These are phyloP conservation scores for Mirza zaza DNA, from an alignment of 2,113 vertebrate genomes.

Conservation along the genomic window DNA sequence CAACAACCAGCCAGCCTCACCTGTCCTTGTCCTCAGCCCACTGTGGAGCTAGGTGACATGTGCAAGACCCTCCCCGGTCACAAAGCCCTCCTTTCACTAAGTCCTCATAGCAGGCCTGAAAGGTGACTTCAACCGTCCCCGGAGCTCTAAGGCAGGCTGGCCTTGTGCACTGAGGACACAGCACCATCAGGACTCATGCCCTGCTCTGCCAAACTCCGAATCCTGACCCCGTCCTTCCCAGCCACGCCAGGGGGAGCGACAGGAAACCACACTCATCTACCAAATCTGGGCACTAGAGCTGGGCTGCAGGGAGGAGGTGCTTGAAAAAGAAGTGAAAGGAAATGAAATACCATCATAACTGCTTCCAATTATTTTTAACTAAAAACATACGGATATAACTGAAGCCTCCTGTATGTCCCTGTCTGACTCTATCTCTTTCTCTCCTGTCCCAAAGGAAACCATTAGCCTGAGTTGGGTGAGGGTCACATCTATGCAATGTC, in stretches of 20 bases:
- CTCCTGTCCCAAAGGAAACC: neutral
- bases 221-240: neutral
- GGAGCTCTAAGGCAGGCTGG: accelerated
- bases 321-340: neutral
- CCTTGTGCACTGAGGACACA: accelerated
- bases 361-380: neutral
- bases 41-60: neutral
- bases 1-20: neutral
- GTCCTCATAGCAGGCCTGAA: neutral
- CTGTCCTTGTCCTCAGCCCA: neutral
- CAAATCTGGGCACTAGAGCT: neutral
- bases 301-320: neutral
- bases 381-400: neutral
- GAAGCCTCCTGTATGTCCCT: neutral
- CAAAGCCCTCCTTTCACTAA: neutral
- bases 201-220: neutral
- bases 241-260: neutral
- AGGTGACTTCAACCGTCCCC: neutral
- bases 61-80: neutral
- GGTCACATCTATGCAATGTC: neutral
- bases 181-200: neutral
- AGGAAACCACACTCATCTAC: neutral
- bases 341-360: neutral
- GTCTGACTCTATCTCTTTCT: neutral
- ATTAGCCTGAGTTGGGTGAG: neutral